Evolutionary conservation across 2,113 vertebrate genomes (phyloP).

Genomic region (Pteronura brasiliensis): DNA sequence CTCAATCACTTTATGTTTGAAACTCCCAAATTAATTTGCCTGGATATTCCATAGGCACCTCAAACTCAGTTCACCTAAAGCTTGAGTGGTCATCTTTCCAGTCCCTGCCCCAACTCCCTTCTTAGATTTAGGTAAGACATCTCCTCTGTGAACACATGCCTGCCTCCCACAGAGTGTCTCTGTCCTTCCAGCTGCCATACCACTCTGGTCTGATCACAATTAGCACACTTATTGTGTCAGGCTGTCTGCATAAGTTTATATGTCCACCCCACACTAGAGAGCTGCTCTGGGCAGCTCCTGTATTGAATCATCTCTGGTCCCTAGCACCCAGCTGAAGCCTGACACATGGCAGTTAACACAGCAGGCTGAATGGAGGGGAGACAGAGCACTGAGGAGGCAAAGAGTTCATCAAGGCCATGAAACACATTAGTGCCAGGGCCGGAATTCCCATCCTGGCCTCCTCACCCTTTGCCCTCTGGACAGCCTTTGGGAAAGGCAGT

Average conservation of each 20-base stretch:
- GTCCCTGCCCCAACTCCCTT: not conserved
- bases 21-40: not conserved
- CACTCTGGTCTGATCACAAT: not conserved
- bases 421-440: not conserved
- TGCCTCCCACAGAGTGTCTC: not conserved
- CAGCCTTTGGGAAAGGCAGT: not conserved
- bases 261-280: no score
- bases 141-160: not conserved
- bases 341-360: not conserved
- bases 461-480: not conserved
- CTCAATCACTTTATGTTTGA: not conserved
- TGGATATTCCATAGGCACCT: not conserved
- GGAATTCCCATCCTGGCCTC: not conserved
- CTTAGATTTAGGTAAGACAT: not conserved
- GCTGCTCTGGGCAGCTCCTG: not conserved
- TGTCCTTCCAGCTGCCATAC: not conserved
- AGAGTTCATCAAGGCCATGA: not conserved
- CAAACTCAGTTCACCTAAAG: not conserved
- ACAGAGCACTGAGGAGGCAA: not conserved
- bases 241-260: no score
- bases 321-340: not conserved
- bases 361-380: not conserved
- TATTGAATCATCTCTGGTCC: not conserved
- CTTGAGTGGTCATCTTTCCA: not conserved
- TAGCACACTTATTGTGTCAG: accelerated